Base-by-base conservation (phyloP, 1,140 invertebrate species). In the Latrodectus geometricus region DNA sequence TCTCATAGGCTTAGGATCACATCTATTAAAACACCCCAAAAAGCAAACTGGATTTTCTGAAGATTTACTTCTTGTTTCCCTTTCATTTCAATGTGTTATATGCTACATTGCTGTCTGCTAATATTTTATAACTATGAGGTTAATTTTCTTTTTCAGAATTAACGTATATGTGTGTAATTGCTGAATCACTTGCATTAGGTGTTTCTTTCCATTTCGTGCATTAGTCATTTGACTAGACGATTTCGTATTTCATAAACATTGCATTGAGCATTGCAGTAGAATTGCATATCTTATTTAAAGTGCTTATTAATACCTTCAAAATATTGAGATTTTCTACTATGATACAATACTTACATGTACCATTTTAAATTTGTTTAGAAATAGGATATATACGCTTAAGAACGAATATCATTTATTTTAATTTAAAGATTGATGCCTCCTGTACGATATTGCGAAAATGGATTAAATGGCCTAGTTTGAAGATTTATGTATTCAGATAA, bases 1-100 rank as follows among this genome's bases (percentile, higher is more conserved):
- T 68, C 20, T 68, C 20, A 14, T 84, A 84, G 74, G 82, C 82
- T 69, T 84, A 84, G 82, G 82, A 69, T 73, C 54, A 68, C 68
- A 68, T 54, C 48, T 68, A 61, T 52, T 54, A 82, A 49, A 73
- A 75, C 82, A 84, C 82, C 82, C 73, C 82, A 75, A 20, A 52
- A 76, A 65, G 9, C 48, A 73, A 12, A 23, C 35, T 35, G 35
- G 35, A 35, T 35, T 35, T 35, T 35, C 35, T 35, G 61, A 65
- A 65, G 61, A 14, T n/a, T n/a, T n/a, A 65, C n/a, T n/a, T 65
- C 12, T 65, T 65, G n/a, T 15, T 15, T 65, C n/a, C 61, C 12
- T 65, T 65, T 65, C 61, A 65, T n/a, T n/a, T 65, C 61, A n/a
- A 7, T 65, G 35, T 65, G 61, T 15, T 65, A 65, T 65, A 15